Evolutionary conservation across 2,888 invertebrate genomes (phyloP), one percentile per base, ranked within the genome.

Genomic region (Microctonus aethiopoides): DNA sequence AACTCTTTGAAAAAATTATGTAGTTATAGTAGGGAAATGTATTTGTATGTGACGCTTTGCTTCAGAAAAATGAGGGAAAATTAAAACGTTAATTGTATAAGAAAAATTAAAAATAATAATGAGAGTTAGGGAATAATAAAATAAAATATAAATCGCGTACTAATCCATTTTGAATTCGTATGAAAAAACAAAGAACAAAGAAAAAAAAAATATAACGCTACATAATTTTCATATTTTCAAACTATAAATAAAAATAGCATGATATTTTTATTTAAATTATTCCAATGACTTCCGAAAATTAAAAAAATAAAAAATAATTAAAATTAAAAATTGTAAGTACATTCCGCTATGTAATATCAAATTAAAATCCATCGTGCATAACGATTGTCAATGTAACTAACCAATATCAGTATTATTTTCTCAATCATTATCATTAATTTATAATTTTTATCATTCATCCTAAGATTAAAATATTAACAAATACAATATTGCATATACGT

Each of bases 281-380:
- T 11, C 16, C 57, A 2, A 10, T 7, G 6, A 57, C 3, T 56
- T 5, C 26, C 26, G 24, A n/a, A n/a, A n/a, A 29, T 29, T 29
- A 5, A 29, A 29, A 7, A 3, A 29, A 29, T 5, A 7, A 5
- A 29, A 29, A 29, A 29, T 5, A 29, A 29, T 5, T 5, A 29
- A 29, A 29, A 29, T 5, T 5, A n/a, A 13, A 56, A 5, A 68
- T 68, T 65, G 67, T 67, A 67, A 70, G 56, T 67, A 72, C 54
- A 67, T 60, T 70, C 59, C 62, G 63, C 41, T 57, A 46, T 16
- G 1, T 32, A 16, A 16, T 32, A 22, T 52, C 24, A 36, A 20
- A 39, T 20, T 41, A 32, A 56, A 39, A 5, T 24, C 26, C 34
- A 57, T 57, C 29, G 34, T 57, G 57, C 57, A 57, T 56, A 69